Conservation (phyloP, 2,113 vertebrate genomes). For the Ictidomys tridecemlineatus region DNA sequence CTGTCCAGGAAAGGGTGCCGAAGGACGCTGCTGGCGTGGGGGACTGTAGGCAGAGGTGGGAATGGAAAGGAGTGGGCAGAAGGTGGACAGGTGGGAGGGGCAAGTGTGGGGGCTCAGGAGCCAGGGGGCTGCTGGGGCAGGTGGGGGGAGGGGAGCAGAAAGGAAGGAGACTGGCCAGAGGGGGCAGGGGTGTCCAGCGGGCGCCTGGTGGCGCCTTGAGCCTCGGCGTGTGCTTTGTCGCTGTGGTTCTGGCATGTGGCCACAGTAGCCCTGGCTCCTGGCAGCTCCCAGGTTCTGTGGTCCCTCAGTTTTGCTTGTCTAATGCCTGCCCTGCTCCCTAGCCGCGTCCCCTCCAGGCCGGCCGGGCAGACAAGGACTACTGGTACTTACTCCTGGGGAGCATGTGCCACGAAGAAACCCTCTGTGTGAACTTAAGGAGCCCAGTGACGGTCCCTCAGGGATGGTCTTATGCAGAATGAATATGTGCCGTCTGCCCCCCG, state of each 20-base stretch:
- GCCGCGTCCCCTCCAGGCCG: background rate
- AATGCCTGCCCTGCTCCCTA: background rate
- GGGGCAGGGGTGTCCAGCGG: background rate
- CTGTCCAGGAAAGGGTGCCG: background rate
- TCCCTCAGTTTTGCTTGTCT: background rate
- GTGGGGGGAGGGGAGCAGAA: accelerated
- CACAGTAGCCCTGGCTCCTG: conserved; percentile 1
- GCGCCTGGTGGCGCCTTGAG: background rate
- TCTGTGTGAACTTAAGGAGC: background rate
- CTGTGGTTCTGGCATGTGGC: conserved; percentile 4
- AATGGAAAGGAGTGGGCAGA: too few species aligned
- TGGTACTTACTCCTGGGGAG: background rate
- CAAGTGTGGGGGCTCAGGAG: too few species aligned
- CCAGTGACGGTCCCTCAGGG: background rate
- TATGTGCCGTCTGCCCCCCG: background rate
- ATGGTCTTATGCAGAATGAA: background rate
- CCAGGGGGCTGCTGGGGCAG: background rate
- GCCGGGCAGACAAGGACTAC: background rate
- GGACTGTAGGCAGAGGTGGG: background rate
- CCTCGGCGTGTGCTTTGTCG: background rate
- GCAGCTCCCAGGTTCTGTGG: background rate
- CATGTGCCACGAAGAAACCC: background rate
- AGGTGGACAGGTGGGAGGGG: too few species aligned
- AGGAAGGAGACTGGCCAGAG: background rate
- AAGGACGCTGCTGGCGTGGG: background rate